Conservation (phyloP, 2,113 vertebrate species). For the Sclerurus mexicanus region DNA sequence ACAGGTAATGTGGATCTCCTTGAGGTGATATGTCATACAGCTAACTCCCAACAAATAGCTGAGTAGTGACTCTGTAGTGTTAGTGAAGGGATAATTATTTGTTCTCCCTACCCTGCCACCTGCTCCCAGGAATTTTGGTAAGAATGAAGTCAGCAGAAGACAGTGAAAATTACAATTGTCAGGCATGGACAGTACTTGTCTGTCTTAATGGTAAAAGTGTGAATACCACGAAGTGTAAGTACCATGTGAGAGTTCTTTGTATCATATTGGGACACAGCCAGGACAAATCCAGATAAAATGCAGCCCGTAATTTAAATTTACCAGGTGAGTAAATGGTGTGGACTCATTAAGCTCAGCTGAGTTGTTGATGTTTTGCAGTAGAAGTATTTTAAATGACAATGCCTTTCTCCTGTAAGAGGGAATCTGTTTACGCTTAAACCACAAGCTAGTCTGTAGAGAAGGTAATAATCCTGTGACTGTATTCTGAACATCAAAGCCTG, state of each 20-base stretch:
- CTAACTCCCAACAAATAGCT: background rate
- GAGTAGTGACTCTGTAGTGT: background rate
- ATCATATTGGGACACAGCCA: background rate
- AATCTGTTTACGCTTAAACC: background rate
- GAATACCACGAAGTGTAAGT: background rate
- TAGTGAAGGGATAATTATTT: background rate
- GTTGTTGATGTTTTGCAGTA: background rate
- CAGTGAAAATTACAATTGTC: background rate
- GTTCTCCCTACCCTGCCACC: background rate
- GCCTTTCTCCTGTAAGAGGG: background rate
- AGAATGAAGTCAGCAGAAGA: background rate
- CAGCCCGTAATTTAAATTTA: background rate
- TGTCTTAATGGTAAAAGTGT: background rate
- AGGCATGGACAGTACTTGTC: background rate
- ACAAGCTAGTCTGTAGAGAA: background rate
- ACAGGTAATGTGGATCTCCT: background rate
- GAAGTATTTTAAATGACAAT: background rate
- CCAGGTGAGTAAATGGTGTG: background rate
- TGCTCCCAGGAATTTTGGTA: background rate
- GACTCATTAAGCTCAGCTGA: background rate
- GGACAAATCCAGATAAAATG: background rate
- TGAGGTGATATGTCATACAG: background rate
- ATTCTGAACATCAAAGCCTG: background rate
- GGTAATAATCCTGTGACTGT: background rate
- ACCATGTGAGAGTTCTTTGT: background rate